Evolutionary conservation across 2,113 vertebrate genomes (phyloP).

Genomic region (Myocastor coypus): DNA sequence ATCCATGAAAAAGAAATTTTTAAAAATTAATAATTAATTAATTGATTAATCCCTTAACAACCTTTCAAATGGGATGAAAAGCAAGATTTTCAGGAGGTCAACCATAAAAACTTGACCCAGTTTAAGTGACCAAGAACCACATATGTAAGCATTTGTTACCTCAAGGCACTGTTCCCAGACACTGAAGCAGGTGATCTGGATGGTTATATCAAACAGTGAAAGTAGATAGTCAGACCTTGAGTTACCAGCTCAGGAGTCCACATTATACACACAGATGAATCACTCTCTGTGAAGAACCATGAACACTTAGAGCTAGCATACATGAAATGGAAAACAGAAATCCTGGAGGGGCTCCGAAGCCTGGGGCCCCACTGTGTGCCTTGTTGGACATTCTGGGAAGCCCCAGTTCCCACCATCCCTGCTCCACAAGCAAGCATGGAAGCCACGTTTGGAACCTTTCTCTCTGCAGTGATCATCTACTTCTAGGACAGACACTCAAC

Average conservation of each 20-base stretch:
- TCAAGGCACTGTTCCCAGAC: constrained; percentile 53
- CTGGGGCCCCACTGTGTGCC: rapidly evolving
- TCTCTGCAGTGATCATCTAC: not conserved
- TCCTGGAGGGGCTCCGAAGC: not conserved
- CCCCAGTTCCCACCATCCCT: not conserved
- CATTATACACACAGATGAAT: not conserved
- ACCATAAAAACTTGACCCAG: constrained; percentile 64
- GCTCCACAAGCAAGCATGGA: not conserved
- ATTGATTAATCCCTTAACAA: constrained; percentile 45
- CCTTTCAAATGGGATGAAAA: constrained; percentile 54
- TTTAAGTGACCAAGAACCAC: constrained; percentile 60
- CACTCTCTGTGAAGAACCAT: not conserved
- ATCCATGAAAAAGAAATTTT: no score
- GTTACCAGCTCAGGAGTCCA: not conserved
- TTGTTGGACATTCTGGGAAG: not conserved
- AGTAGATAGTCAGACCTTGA: not conserved
- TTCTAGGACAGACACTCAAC: not conserved
- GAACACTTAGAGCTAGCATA: not conserved
- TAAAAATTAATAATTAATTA: not conserved
- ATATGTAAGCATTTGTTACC: not conserved
- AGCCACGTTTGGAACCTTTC: not conserved
- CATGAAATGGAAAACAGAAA: not conserved
- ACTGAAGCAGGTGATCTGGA: not conserved
- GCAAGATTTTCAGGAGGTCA: constrained; percentile 44
- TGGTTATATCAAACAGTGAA: not conserved